A percentile compares a stretch with the other conserved stretches of the same genome.
Evolutionary conservation across 2,888 invertebrate species (phyloP).

Genomic region (Acronicta alni): DNA sequence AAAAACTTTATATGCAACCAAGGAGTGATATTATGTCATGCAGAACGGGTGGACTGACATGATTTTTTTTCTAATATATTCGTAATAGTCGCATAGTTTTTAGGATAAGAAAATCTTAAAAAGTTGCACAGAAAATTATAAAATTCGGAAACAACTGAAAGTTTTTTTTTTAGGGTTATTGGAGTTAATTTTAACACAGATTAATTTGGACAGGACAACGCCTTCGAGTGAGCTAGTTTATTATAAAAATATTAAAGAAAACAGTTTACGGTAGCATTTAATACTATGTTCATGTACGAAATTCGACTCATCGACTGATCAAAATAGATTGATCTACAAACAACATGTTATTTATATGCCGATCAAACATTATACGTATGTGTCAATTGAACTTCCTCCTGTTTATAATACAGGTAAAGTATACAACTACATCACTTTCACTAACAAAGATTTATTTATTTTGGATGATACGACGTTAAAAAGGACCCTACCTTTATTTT

Average conservation of each 20-base stretch:
- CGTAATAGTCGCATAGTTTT: too few relatives aligned
- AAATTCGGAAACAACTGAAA: too few relatives aligned
- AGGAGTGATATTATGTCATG: too few relatives aligned
- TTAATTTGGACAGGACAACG: too few relatives aligned
- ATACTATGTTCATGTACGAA: constrained; percentile 33
- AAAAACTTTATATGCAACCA: too few relatives aligned
- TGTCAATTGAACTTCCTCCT: constrained; percentile 37
- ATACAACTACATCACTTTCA: background rate
- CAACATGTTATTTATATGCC: constrained; percentile 40
- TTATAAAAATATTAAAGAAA: constrained; percentile 10
- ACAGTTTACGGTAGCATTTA: constrained; percentile 28
- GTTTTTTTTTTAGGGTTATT: too few relatives aligned
- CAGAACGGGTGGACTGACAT: too few relatives aligned
- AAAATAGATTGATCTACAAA: constrained; percentile 47
- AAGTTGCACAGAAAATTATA: too few relatives aligned
- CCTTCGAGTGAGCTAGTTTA: too few relatives aligned
- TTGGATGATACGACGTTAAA: constrained; percentile 25
- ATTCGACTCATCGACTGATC: constrained; percentile 21
- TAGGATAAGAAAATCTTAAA: too few relatives aligned
- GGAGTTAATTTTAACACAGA: too few relatives aligned
- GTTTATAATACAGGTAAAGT: constrained; percentile 30
- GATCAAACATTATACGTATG: constrained; percentile 24
- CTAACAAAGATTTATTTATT: constrained; percentile 39
- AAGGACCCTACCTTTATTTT: constrained; percentile 42
- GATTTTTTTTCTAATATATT: too few relatives aligned